Evolutionary conservation across 2,797 vertebrate genomes (phyloP).

Genomic region (Galagoides demidoff): DNA sequence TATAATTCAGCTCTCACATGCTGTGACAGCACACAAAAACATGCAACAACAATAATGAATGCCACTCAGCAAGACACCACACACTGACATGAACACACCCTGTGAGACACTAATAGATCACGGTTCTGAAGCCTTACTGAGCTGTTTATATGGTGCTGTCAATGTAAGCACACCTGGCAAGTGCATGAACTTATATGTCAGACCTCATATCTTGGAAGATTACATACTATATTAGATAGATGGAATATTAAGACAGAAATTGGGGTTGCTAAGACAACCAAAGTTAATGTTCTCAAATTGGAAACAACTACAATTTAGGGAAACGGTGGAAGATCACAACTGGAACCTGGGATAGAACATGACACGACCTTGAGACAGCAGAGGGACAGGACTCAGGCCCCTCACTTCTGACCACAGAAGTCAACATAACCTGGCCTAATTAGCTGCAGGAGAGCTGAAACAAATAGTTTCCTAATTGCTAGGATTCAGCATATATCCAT

Average conservation of each 20-base stretch:
- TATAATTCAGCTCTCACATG: no score
- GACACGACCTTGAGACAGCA: not conserved
- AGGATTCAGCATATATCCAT: not conserved
- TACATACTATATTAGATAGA: not conserved
- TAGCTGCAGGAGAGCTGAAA: not conserved
- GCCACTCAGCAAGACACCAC: no score
- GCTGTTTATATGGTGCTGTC: no score
- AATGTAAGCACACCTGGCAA: no score
- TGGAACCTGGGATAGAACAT: not conserved
- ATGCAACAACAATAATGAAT: no score
- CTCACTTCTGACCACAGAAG: not conserved
- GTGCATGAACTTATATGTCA: no score
- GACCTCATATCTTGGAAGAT: not conserved
- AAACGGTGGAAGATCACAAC: not conserved
- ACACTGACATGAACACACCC: no score
- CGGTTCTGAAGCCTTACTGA: no score
- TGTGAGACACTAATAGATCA: no score
- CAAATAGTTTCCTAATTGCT: not conserved
- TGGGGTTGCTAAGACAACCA: not conserved
- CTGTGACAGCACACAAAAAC: no score
- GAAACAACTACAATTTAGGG: constrained; percentile 12
- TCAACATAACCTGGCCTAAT: not conserved
- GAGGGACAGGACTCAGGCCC: not conserved
- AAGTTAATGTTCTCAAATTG: not conserved
- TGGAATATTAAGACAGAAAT: not conserved